Evolutionary conservation across 2,113 vertebrate genomes (phyloP).

Genomic region (Hystrix cristata): DNA sequence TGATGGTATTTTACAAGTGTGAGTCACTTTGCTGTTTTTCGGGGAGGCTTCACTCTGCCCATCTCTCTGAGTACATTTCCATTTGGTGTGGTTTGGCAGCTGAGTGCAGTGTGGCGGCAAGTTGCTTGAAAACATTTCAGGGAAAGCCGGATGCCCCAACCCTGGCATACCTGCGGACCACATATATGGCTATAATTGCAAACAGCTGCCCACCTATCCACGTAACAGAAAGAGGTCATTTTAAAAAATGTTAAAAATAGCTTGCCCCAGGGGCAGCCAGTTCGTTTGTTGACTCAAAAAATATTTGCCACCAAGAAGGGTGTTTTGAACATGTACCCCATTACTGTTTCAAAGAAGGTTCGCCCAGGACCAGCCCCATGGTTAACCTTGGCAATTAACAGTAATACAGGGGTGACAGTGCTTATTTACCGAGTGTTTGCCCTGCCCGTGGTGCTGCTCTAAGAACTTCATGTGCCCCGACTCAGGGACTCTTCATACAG

Average conservation of each 20-base stretch:
- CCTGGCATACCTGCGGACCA: slow-evolving; percentile 89
- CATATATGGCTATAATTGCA: slow-evolving; percentile 88
- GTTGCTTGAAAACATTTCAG: slow-evolving; percentile 88
- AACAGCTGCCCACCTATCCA: slow-evolving; percentile 90
- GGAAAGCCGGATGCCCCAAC: slow-evolving; percentile 86
- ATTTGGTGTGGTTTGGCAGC: slow-evolving; percentile 89
- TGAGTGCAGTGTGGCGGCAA: slow-evolving; percentile 83
- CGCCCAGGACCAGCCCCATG: not conserved
- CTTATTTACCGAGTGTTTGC: not conserved
- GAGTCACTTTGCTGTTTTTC: slow-evolving; percentile 90
- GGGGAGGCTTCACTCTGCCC: slow-evolving; percentile 84
- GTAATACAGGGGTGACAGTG: not conserved
- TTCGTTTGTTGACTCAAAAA: slow-evolving; percentile 78
- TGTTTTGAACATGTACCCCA: slow-evolving; percentile 48
- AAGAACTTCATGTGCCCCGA: no score
- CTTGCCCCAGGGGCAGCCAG: slow-evolving; percentile 71
- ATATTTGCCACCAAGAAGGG: slow-evolving; percentile 72
- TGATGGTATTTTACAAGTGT: slow-evolving; percentile 87
- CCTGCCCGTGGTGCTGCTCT: not conserved
- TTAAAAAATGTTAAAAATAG: slow-evolving; percentile 84
- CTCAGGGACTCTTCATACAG: not conserved
- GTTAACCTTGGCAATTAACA: not conserved
- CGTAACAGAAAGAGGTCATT: slow-evolving; percentile 82
- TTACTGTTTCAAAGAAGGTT: slow-evolving; percentile 34
- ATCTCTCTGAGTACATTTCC: slow-evolving; percentile 90